A percentile compares a stretch with the other conserved stretches of the same genome.
Evolutionary conservation across 1,140 invertebrate species (phyloP).

Genomic region (Drosophila orena): DNA sequence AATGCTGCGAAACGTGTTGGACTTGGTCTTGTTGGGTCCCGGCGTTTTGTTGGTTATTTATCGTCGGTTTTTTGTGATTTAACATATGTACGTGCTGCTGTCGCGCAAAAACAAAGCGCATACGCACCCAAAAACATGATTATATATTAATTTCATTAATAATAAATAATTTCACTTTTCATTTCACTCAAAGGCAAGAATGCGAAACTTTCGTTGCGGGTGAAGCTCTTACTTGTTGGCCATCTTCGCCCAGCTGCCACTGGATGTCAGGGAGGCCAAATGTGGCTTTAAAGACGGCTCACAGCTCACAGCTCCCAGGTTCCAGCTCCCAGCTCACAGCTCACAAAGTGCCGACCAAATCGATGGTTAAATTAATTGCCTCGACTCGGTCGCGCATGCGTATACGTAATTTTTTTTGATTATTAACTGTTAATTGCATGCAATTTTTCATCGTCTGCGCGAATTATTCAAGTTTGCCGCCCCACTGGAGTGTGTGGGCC

Average conservation of each 20-base stretch:
- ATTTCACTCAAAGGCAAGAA: slow-evolving; percentile 70
- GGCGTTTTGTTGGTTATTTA: slow-evolving; percentile 69
- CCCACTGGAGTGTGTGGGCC: slow-evolving; percentile 56
- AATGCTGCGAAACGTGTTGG: slow-evolving; percentile 70
- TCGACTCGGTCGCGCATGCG: slow-evolving; percentile 61
- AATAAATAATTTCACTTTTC: slow-evolving; percentile 83
- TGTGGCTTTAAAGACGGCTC: slow-evolving; percentile 28
- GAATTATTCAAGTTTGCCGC: slow-evolving; percentile 67
- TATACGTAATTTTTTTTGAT: slow-evolving; percentile 75
- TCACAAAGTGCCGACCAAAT: slow-evolving; percentile 55
- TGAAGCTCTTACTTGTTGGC: slow-evolving; percentile 33
- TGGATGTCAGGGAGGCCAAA: slow-evolving; percentile 66
- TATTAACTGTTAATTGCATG: slow-evolving; percentile 78
- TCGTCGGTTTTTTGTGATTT: slow-evolving; percentile 80
- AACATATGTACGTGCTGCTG: slow-evolving; percentile 81
- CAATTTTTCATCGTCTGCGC: slow-evolving; percentile 46
- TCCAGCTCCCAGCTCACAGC: not conserved
- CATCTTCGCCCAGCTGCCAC: slow-evolving; percentile 10
- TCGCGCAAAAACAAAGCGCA: slow-evolving; percentile 59
- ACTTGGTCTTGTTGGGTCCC: slow-evolving; percentile 37
- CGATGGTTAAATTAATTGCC: slow-evolving; percentile 77
- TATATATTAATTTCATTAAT: slow-evolving; percentile 84
- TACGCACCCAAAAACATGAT: slow-evolving; percentile 55
- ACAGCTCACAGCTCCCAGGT: not conserved
- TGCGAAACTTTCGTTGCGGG: slow-evolving; percentile 79